A percentile compares a stretch with the other conserved stretches of the same genome.
Evolutionary conservation across 2,888 invertebrate genomes (phyloP).

Genomic region (Hypolimnas misippus): DNA sequence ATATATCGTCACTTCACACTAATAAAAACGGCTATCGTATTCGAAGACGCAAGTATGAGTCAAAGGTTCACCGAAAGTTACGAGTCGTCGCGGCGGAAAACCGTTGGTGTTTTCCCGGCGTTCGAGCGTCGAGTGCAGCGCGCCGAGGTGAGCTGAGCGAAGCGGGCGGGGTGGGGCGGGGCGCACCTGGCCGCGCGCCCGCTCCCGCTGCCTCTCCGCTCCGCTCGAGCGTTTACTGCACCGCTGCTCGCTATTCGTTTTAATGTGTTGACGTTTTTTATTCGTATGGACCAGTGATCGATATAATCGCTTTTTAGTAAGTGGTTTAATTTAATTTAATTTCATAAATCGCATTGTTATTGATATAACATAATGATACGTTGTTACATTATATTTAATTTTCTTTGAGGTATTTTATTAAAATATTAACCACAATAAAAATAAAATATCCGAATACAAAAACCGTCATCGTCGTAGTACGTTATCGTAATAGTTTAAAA

Average conservation of each 20-base stretch:
- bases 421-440: too few species aligned
- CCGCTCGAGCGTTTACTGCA: neutral
- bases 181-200: slow-evolving; percentile 70
- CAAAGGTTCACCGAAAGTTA: slow-evolving; percentile 64
- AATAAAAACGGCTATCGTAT: slow-evolving; percentile 35
- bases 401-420: too few species aligned
- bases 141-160: slow-evolving; percentile 59
- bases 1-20: slow-evolving; percentile 58
- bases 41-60: slow-evolving; percentile 49
- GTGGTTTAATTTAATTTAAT: slow-evolving; percentile 8
- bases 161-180: slow-evolving; percentile 70
- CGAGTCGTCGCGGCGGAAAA: slow-evolving; percentile 73
- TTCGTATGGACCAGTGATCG: neutral
- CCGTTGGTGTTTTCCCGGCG: slow-evolving; percentile 81
- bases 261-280: slow-evolving; percentile 15
- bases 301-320: neutral
- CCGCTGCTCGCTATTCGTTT: neutral
- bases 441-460: too few species aligned
- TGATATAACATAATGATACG: neutral
- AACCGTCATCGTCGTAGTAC: neutral
- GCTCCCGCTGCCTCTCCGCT: slow-evolving; percentile 50
- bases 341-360: neutral
- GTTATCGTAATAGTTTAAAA: slow-evolving; percentile 20
- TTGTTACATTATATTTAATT: neutral
- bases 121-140: slow-evolving; percentile 81